A percentile compares a stretch with the other conserved stretches of the same genome.
Conservation (phyloP, 2,113 vertebrate species). For the Sander lucioperca region DNA sequence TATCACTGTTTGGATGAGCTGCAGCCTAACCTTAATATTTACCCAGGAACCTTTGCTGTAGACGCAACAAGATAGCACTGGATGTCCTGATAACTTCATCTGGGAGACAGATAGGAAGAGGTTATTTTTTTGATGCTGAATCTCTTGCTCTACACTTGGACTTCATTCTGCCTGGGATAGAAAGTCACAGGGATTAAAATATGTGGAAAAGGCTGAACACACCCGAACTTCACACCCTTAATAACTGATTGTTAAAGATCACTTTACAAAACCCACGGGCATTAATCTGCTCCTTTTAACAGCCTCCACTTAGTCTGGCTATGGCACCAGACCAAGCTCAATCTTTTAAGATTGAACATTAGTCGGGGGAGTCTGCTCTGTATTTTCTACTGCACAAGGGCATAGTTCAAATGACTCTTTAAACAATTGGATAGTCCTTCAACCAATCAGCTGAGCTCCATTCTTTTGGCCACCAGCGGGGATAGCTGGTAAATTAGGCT, state of each 20-base stretch:
- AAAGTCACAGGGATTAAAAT: background rate
- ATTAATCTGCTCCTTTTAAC: too few relatives aligned
- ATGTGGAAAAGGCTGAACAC: background rate
- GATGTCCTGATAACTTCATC: slow-evolving; percentile 5
- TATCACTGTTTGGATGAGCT: slow-evolving; percentile 35
- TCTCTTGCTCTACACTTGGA: background rate
- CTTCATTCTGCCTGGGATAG: background rate
- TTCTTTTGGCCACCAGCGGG: too few relatives aligned
- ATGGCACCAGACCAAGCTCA: too few relatives aligned
- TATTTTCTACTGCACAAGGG: too few relatives aligned
- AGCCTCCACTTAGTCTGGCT: too few relatives aligned
- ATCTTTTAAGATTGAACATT: too few relatives aligned
- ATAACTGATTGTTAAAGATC: background rate
- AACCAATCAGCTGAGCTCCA: too few relatives aligned
- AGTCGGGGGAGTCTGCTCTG: too few relatives aligned
- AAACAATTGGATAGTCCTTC: too few relatives aligned
- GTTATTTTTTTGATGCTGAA: background rate
- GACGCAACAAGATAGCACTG: slow-evolving; percentile 50
- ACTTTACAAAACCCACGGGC: too few relatives aligned
- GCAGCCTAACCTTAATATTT: slow-evolving; percentile 48
- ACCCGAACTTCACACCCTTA: background rate
- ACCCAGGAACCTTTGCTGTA: slow-evolving; percentile 40
- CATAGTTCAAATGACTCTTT: too few relatives aligned
- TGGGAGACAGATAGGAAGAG: background rate
- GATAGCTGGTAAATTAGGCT: too few relatives aligned